Evolutionary conservation across 2,113 vertebrate species (phyloP), one percentile per base, ranked within the genome.

Genomic region (Geococcyx californianus): DNA sequence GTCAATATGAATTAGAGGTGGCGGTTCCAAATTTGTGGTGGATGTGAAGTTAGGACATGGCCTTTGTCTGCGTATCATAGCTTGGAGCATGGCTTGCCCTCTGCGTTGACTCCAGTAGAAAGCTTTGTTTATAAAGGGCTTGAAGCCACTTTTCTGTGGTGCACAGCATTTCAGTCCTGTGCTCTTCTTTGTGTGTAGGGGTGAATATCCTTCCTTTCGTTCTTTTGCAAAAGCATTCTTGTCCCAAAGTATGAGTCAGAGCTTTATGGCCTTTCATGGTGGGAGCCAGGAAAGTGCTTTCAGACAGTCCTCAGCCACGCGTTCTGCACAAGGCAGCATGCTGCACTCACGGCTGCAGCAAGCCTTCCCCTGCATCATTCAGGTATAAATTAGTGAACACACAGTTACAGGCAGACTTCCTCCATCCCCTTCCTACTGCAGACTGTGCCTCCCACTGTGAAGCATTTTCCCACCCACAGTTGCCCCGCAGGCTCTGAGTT

Each of bases 301-400:
- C 0, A 3, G 14, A 3, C 5, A 0, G 7, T 23, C 58, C 19
- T n/a, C 15, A 9, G 49, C 49, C 4, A 1, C 1, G 0, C 0
- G 0, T 44, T 59, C 33, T 6, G 24, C 26, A 21, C 1, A 1
- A 28, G 58, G 13, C 40, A 7, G 6, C 0, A 0, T 42, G 40
- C 38, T 73, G 68, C 5, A 3, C 63, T n/a, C 21, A 2, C 3
- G 24, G 16, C 31, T 54, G 55, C 24, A 13, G 14, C 40, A 6
- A 42, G 13, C 56, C 28, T 83, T 63, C 58, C 8, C 33, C 16
- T 3, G 3, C 3, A 16, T 60, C 19, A 2, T 5, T 33, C 29
- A 16, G 49, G 10, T 29, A 1, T 6, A 40, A 64, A 60, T 34
- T 58, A n/a, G 12, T 2, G 11, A 84, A 42, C 31, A 21, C 7